A percentile compares a stretch with the other conserved stretches of the same genome.
Conservation (phyloP, 2,888 invertebrate genomes). For the Stenichneumon culpator region DNA sequence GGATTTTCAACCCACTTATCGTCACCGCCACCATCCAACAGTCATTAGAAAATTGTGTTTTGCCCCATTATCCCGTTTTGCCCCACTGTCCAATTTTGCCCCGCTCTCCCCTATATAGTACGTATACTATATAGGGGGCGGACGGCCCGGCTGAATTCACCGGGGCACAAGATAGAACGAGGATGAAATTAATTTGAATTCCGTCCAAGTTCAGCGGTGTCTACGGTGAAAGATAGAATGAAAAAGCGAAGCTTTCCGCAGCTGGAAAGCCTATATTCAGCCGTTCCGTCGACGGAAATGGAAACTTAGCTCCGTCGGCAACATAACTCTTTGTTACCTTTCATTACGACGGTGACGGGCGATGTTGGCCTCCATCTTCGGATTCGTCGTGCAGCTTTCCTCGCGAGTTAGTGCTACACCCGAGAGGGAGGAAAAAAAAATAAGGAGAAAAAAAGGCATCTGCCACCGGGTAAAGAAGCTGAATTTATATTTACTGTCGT, state of each 20-base stretch:
- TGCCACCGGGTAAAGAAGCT: conserved; percentile 53
- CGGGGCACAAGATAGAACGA: conserved; percentile 17
- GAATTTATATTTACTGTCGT: conserved; percentile 66
- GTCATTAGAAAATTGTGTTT: no score
- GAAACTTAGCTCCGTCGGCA: conserved; percentile 47
- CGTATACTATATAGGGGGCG: not conserved
- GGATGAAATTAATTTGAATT: conserved; percentile 57
- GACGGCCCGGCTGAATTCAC: conserved; percentile 2
- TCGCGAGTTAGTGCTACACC: conserved; percentile 3
- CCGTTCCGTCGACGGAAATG: conserved; percentile 42
- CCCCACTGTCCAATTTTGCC: no score
- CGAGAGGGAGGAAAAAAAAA: not conserved
- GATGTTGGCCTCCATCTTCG: conserved; percentile 31
- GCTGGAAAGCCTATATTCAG: conserved; percentile 37
- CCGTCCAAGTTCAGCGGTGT: conserved; percentile 44
- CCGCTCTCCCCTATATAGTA: not conserved
- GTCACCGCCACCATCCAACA: no score
- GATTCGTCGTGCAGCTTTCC: conserved; percentile 46
- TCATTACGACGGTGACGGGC: conserved; percentile 62
- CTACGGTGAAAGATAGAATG: conserved; percentile 32
- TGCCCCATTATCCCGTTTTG: no score
- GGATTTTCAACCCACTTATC: no score
- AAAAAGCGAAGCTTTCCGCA: conserved; percentile 32
- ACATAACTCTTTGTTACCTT: conserved; percentile 63
- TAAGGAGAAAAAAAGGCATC: not conserved